phyloP scores from a whole-genome alignment of 2,797 vertebrate species.

The Scomberomorus guttatus region DNA sequence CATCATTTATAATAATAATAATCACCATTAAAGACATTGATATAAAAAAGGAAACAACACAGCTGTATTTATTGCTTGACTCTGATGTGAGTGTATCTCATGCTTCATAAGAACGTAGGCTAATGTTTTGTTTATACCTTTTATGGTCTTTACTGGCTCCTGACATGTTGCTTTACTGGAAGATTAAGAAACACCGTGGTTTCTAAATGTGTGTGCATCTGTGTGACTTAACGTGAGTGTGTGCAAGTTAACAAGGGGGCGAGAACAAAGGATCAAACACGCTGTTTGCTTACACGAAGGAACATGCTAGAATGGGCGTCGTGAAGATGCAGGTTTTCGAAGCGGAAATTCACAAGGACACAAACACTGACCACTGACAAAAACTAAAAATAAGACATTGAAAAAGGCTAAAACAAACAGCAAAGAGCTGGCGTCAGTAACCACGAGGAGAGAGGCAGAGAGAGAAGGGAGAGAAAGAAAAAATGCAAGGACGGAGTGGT shows the following conservation, averaged over 20 bases:
- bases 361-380: conserved; percentile 74
- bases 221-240: conserved; percentile 42
- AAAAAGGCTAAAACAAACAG: conserved; percentile 87
- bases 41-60: conserved; percentile 70
- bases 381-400: conserved; percentile 74
- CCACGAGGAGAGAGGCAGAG: conserved; percentile 59
- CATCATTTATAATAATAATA: conserved; percentile 78
- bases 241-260: conserved; percentile 44
- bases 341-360: conserved; percentile 77
- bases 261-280: conserved; percentile 29
- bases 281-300: conserved; percentile 43
- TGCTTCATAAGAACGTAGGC: conserved; percentile 42
- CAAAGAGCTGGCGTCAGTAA: conserved; percentile 86
- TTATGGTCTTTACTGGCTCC: conserved; percentile 70
- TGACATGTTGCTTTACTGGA: conserved; percentile 55
- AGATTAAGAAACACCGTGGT: conserved; percentile 61
- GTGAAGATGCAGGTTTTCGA: conserved; percentile 55
- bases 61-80: conserved; percentile 61
- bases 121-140: conserved; percentile 62
- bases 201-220: conserved; percentile 54
- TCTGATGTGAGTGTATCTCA: conserved; percentile 45
- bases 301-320: conserved; percentile 64
- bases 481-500: conserved; percentile 59
- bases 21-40: conserved; percentile 68
- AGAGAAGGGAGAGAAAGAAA: conserved; percentile 46